phyloP scores from a whole-genome alignment of 2,113 vertebrate species.

The Sylvietta virens region DNA sequence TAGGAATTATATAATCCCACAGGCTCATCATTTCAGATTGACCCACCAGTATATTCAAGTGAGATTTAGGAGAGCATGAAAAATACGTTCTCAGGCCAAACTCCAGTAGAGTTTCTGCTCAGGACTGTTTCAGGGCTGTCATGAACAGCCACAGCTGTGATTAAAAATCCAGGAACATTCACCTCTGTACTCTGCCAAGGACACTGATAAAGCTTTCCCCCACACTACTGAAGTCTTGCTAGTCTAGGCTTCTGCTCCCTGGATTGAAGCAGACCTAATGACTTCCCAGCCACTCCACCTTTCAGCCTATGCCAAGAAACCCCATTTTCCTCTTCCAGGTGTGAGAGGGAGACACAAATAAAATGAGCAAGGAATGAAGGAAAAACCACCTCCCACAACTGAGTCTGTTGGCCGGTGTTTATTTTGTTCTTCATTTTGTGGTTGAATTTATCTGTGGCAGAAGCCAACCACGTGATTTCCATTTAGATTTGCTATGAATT shows the following conservation, averaged over 20 bases:
- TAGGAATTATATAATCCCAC: neutral
- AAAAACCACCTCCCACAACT: neutral
- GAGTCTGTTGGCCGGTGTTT: fast-evolving
- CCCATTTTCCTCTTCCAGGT: neutral
- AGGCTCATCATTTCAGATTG: neutral
- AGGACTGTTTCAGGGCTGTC: neutral
- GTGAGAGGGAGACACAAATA: neutral
- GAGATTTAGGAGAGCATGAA: neutral
- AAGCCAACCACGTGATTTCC: neutral
- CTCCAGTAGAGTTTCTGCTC: neutral
- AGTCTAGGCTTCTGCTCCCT: neutral
- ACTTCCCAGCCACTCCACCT: neutral
- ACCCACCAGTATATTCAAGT: neutral
- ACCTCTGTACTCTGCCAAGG: neutral
- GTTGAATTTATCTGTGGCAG: neutral
- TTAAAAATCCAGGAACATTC: neutral
- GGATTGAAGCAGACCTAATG: neutral
- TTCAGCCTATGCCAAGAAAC: neutral
- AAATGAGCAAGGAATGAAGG: neutral
- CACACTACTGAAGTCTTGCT: neutral
- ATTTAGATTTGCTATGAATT: neutral
- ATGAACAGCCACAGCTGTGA: neutral
- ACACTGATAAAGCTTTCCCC: neutral
- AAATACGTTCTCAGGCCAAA: neutral
- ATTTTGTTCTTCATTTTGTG: neutral